Conservation (phyloP, 2,113 vertebrate species). For the Paralichthys olivaceus region DNA sequence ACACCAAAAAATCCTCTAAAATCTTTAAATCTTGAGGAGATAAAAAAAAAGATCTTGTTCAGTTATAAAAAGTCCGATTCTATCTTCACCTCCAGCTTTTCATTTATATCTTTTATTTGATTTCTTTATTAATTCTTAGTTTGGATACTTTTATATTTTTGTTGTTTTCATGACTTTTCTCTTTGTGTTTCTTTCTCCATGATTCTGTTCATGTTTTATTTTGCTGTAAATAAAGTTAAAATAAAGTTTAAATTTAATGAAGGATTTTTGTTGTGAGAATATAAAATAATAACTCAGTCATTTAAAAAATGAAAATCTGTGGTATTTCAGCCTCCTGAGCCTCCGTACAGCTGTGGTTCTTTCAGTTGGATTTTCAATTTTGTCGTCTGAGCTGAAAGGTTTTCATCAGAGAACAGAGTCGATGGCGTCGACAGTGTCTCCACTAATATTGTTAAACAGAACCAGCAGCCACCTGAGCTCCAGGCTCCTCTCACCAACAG, state of each 20-base stretch:
- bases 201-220: not conserved
- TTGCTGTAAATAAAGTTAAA: not conserved
- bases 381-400: too few species aligned
- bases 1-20: too few species aligned
- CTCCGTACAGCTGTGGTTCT: not conserved
- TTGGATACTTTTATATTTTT: not conserved
- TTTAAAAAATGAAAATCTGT: not conserved
- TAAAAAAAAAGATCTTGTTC: too few species aligned
- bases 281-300: not conserved
- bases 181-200: not conserved
- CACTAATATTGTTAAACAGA: not conserved
- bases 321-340: not conserved
- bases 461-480: not conserved
- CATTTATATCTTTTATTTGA: not conserved
- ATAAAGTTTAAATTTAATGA: too few species aligned
- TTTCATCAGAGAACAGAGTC: too few species aligned
- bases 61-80: too few species aligned
- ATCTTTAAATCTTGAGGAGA: too few species aligned
- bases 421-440: too few species aligned
- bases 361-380: too few species aligned
- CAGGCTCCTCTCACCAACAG: constrained; percentile 23
- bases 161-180: not conserved
- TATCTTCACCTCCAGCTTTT: too few species aligned
- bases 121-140: not conserved
- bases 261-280: not conserved